Evolutionary conservation across 2,113 vertebrate species (phyloP).

Genomic region (Dicrurus megarhynchus): DNA sequence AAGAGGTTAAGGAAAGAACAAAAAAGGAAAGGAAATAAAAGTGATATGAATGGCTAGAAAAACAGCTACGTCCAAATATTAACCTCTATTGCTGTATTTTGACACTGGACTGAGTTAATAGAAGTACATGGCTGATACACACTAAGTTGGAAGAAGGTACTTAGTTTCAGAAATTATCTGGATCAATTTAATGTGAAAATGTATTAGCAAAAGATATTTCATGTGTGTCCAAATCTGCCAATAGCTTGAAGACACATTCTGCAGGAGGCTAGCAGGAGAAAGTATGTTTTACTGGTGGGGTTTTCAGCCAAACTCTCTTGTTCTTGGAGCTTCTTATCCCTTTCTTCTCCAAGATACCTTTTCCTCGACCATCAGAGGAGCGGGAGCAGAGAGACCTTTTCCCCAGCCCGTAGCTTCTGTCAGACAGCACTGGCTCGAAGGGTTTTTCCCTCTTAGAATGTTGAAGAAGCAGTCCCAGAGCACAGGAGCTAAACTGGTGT

Average conservation of each 20-base stretch:
- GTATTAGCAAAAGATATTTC: background rate
- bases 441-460: rapidly evolving
- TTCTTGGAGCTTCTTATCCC: slow-evolving; percentile 1
- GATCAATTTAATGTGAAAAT: background rate
- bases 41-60: slow-evolving; percentile 30
- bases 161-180: background rate
- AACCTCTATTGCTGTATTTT: background rate
- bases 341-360: slow-evolving; percentile 19
- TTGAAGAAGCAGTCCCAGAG: background rate
- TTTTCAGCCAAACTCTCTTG: background rate
- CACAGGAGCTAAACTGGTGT: background rate
- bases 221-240: background rate
- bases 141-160: background rate
- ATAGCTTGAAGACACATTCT: background rate
- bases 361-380: background rate
- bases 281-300: background rate
- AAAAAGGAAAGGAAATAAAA: slow-evolving; percentile 51
- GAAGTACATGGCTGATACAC: background rate
- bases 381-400: background rate
- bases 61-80: background rate
- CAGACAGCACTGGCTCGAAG: background rate
- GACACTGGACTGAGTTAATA: background rate
- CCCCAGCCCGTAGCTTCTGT: background rate
- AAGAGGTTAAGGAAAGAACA: slow-evolving; percentile 42
- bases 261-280: background rate